These are phyloP conservation scores for Oxytorus armatus DNA, from an alignment of 2,888 invertebrate species.

Conservation along the genomic window DNA sequence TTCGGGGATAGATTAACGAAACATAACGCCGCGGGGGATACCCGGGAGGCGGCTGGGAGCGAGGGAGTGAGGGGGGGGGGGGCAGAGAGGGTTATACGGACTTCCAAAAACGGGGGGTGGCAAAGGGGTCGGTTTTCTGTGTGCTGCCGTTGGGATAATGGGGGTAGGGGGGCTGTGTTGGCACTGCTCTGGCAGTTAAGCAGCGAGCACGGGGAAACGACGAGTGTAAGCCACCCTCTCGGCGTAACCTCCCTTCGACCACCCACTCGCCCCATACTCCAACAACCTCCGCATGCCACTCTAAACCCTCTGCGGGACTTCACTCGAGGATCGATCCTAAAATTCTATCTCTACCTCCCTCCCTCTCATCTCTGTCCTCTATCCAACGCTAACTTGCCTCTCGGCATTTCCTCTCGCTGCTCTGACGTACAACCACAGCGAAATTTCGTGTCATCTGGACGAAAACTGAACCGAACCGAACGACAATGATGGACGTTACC, in stretches of 20 bases:
- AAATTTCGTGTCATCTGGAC: slow-evolving; percentile 50
- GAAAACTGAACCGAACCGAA: slow-evolving; percentile 31
- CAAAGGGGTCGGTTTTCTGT: slow-evolving; percentile 48
- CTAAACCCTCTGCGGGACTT: slow-evolving; percentile 54
- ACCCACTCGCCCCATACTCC: slow-evolving; percentile 63
- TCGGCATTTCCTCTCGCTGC: slow-evolving; percentile 24
- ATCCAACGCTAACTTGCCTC: slow-evolving; percentile 36
- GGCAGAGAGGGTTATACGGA: slow-evolving; percentile 72
- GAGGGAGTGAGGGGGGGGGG: slow-evolving; percentile 68
- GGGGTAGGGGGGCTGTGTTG: slow-evolving; percentile 79
- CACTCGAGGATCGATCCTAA: slow-evolving; percentile 64
- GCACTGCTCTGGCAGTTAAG: slow-evolving; percentile 82
- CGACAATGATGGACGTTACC: slow-evolving; percentile 17
- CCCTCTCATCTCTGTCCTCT: background rate
- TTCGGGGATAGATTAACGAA: slow-evolving; percentile 84
- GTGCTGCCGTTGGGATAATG: slow-evolving; percentile 64
- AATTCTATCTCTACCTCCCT: slow-evolving; percentile 48
- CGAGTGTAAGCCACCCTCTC: slow-evolving; percentile 64
- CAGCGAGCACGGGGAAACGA: slow-evolving; percentile 70
- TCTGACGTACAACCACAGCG: slow-evolving; percentile 30
- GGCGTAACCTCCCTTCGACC: slow-evolving; percentile 67
- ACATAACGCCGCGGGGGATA: slow-evolving; percentile 83
- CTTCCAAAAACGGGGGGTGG: background rate
- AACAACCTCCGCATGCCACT: slow-evolving; percentile 44
- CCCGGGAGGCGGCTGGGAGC: slow-evolving; percentile 77